These are phyloP conservation scores for Gibbula magus DNA, from an alignment of 2,888 invertebrate genomes.

Conservation along the genomic window DNA sequence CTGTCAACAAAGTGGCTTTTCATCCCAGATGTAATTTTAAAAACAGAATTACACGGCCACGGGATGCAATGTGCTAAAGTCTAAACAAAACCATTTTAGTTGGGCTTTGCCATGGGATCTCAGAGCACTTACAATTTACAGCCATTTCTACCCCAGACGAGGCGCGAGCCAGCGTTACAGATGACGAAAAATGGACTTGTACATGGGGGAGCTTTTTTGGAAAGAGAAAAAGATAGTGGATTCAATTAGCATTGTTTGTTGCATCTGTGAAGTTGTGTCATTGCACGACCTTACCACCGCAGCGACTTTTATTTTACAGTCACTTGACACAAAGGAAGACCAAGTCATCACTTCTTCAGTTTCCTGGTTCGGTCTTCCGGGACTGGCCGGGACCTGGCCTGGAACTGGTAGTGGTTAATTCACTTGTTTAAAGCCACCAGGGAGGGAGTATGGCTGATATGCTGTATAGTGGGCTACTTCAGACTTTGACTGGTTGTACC, in stretches of 20 bases:
- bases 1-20: conserved; percentile 24
- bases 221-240: conserved; percentile 19
- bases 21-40: conserved; percentile 20
- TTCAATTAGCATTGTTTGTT: conserved; percentile 21
- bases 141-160: conserved; percentile 7
- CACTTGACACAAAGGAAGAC: neutral
- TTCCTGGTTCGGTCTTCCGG: no score
- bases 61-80: conserved; percentile 14
- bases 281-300: neutral
- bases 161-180: neutral
- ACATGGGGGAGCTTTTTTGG: conserved; percentile 7
- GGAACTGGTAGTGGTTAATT: no score
- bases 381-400: no score
- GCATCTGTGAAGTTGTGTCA: conserved; percentile 8
- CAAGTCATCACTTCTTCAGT: no score
- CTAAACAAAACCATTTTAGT: conserved; percentile 24
- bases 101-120: conserved; percentile 6
- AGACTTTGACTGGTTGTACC: no score
- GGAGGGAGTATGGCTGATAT: no score
- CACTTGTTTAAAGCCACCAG: no score
- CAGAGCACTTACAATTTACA: conserved; percentile 19
- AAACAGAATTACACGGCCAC: conserved; percentile 20
- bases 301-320: conserved; percentile 9
- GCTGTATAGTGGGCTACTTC: no score
- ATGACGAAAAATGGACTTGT: conserved; percentile 17